Conservation (phyloP, 2,113 vertebrate species). For the Pomatorhinus ruficollis region DNA sequence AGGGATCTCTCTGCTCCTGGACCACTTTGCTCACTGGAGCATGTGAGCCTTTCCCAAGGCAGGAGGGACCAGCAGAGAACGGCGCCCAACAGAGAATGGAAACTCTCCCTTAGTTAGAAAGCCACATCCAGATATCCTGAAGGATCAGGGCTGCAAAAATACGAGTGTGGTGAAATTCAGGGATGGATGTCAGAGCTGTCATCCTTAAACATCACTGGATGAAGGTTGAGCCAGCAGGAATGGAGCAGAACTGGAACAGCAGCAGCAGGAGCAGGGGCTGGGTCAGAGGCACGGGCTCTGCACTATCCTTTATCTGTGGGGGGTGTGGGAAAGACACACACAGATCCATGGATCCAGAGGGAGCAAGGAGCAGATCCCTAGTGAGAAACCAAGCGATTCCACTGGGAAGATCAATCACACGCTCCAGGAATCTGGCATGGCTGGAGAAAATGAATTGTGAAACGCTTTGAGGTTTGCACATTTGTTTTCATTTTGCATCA, state of each 20-base stretch:
- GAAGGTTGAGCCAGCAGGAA: not conserved
- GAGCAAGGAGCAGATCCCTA: not conserved
- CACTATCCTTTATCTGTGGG: not conserved
- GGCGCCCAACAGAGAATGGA: not conserved
- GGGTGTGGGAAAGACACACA: not conserved
- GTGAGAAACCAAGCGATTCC: not conserved
- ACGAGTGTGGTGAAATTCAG: not conserved
- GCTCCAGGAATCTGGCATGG: not conserved
- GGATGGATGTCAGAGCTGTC: not conserved
- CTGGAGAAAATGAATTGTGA: not conserved
- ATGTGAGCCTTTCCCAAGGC: not conserved
- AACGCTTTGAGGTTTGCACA: not conserved
- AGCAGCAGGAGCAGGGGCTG: not conserved
- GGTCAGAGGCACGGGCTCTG: not conserved
- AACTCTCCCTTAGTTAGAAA: not conserved
- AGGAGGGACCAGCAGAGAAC: not conserved
- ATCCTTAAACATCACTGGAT: not conserved
- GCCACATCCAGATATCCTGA: not conserved
- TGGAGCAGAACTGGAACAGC: not conserved
- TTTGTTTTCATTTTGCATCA: constrained; percentile 20
- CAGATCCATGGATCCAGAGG: not conserved
- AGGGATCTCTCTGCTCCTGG: not conserved
- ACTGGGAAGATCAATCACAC: not conserved
- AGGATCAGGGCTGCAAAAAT: not conserved
- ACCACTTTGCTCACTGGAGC: not conserved